Evolutionary conservation across 2,797 vertebrate species (phyloP).

Genomic region (Sebastiscus albofasciatus): DNA sequence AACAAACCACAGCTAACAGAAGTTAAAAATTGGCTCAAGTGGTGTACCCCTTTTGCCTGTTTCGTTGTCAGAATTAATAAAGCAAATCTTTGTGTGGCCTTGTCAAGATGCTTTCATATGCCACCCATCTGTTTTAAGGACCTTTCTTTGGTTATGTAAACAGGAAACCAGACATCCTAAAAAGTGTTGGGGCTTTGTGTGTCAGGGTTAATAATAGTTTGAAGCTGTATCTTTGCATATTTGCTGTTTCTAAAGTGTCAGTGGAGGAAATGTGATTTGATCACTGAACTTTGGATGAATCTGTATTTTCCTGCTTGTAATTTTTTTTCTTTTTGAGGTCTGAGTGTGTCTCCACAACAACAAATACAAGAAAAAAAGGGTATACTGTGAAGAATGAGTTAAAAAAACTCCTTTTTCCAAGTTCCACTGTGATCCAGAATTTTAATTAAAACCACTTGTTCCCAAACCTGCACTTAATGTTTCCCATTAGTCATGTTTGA

Average conservation of each 20-base stretch:
- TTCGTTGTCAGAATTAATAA: slow-evolving; percentile 76
- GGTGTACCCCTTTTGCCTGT: slow-evolving; percentile 49
- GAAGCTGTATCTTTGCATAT: slow-evolving; percentile 24
- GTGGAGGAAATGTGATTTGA: slow-evolving; percentile 42
- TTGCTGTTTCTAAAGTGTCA: slow-evolving; percentile 26
- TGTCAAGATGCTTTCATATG: slow-evolving; percentile 62
- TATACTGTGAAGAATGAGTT: slow-evolving; percentile 64
- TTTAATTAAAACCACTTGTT: slow-evolving; percentile 86
- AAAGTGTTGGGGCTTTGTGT: slow-evolving; percentile 32
- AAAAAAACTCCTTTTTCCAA: slow-evolving; percentile 61
- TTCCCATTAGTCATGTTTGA: slow-evolving; percentile 95
- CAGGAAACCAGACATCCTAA: slow-evolving; percentile 60
- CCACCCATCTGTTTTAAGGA: slow-evolving; percentile 68
- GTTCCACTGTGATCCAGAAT: slow-evolving; percentile 70
- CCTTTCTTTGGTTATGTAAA: slow-evolving; percentile 57
- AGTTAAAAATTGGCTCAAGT: slow-evolving; percentile 70
- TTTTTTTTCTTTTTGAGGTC: slow-evolving; percentile 46
- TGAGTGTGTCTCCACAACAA: slow-evolving; percentile 46
- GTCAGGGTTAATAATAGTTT: slow-evolving; percentile 47
- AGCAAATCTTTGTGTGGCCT: slow-evolving; percentile 51
- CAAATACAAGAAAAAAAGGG: slow-evolving; percentile 63
- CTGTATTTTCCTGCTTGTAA: slow-evolving; percentile 34
- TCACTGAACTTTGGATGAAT: slow-evolving; percentile 31
- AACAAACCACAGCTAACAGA: slow-evolving; percentile 54
- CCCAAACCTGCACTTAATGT: slow-evolving; percentile 84